phyloP scores from a whole-genome alignment of 2,797 vertebrate species.

The Phoebastria nigripes region DNA sequence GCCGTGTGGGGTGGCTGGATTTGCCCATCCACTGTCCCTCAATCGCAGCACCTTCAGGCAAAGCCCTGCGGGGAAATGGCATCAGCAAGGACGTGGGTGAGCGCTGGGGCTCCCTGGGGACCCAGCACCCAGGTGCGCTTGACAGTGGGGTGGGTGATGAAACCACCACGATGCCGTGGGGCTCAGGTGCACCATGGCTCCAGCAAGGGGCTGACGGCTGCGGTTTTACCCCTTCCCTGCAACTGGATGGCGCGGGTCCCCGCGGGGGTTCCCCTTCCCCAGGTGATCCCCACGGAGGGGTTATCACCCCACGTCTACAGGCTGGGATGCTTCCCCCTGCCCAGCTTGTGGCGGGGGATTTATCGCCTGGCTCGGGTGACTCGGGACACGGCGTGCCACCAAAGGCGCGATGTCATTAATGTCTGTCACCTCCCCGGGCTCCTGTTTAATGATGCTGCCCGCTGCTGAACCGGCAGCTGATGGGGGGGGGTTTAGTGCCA shows the following conservation, averaged over 20 bases:
- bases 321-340: background rate
- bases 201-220: background rate
- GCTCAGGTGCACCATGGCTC: background rate
- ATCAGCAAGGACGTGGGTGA: background rate
- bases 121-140: background rate
- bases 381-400: background rate
- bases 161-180: background rate
- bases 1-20: rapidly evolving
- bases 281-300: background rate
- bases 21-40: background rate
- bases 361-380: background rate
- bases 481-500: background rate
- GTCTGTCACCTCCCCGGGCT: background rate
- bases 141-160: background rate
- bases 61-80: background rate
- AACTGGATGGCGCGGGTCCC: rapidly evolving
- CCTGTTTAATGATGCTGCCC: background rate
- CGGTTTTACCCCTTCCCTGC: background rate
- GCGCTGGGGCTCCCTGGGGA: background rate
- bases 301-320: background rate
- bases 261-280: background rate
- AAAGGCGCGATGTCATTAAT: background rate
- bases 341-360: background rate
- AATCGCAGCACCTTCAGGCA: background rate
- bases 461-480: background rate